Percentiles rank a stretch among this genome's conserved stretches.
phyloP scores from a whole-genome alignment of 2,113 vertebrate genomes.

The Clarias macrocephalus region DNA sequence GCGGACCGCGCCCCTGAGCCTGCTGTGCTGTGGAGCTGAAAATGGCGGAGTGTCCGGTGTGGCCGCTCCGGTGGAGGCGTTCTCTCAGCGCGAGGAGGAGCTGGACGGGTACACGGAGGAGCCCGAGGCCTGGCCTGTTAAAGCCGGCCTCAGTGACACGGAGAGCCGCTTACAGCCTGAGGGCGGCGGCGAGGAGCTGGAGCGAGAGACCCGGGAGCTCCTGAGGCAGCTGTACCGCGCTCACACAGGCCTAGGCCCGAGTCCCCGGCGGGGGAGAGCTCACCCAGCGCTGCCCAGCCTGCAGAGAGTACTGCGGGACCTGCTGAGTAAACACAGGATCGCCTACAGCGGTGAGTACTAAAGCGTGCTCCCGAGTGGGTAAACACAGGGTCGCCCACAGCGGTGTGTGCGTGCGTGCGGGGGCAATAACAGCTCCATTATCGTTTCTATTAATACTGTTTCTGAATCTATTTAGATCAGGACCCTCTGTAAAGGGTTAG shows the following conservation, averaged over 20 bases:
- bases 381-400: too few species aligned
- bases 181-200: not conserved
- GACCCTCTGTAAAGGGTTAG: too few species aligned
- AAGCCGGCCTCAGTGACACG: not conserved
- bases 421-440: too few species aligned
- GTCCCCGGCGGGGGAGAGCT: too few species aligned
- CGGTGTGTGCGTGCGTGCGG: too few species aligned
- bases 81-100: not conserved
- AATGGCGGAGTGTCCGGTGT: not conserved
- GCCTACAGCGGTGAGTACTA: not conserved
- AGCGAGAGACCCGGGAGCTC: not conserved
- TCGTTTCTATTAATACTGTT: too few species aligned
- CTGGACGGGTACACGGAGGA: slow-evolving; percentile 17
- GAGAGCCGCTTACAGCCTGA: not conserved
- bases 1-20: not conserved
- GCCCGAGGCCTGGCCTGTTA: not conserved
- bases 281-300: not conserved
- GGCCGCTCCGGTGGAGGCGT: too few species aligned
- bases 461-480: too few species aligned
- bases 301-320: not conserved
- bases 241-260: not conserved
- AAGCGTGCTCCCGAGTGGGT: not conserved
- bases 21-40: not conserved
- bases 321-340: not conserved
- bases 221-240: not conserved